phyloP scores from a whole-genome alignment of 2,888 invertebrate genomes.

The Siphlonurus alternatus region DNA sequence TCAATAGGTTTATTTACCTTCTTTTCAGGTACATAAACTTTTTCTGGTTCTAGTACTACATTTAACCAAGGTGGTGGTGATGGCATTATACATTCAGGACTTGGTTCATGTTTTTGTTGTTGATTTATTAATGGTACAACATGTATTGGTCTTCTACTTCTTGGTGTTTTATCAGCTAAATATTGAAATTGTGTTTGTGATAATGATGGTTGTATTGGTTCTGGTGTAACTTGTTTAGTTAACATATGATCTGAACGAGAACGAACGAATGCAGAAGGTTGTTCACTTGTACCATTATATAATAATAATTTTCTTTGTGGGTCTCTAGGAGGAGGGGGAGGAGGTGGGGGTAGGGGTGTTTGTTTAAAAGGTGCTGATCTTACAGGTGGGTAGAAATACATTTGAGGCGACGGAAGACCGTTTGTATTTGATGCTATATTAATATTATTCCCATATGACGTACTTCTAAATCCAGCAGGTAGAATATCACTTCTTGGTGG shows the following conservation, averaged over 20 bases:
- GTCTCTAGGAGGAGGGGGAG: conserved; percentile 65
- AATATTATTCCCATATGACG: no score
- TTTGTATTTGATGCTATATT: neutral
- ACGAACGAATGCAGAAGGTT: conserved; percentile 6
- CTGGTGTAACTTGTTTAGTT: conserved; percentile 3
- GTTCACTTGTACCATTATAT: conserved; percentile 18
- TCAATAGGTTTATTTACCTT: neutral
- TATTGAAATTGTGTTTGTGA: conserved; percentile 26
- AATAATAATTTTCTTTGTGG: conserved; percentile 42
- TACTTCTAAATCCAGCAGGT: neutral
- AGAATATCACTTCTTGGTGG: neutral
- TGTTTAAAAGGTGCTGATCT: neutral
- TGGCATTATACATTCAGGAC: conserved; percentile 4
- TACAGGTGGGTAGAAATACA: neutral
- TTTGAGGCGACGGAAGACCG: neutral
- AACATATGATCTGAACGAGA: conserved; percentile 15
- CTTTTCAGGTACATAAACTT: neutral
- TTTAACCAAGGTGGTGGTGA: neutral
- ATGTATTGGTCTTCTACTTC: conserved; percentile 55
- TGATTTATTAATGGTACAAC: conserved; percentile 21
- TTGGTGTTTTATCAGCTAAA: conserved; percentile 51
- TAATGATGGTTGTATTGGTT: neutral
- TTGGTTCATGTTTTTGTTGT: neutral
- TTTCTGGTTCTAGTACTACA: neutral
- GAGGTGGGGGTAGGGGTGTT: conserved; percentile 33